These are phyloP conservation scores for Hartigia nigra DNA, from an alignment of 2,888 invertebrate genomes.

Conservation along the genomic window DNA sequence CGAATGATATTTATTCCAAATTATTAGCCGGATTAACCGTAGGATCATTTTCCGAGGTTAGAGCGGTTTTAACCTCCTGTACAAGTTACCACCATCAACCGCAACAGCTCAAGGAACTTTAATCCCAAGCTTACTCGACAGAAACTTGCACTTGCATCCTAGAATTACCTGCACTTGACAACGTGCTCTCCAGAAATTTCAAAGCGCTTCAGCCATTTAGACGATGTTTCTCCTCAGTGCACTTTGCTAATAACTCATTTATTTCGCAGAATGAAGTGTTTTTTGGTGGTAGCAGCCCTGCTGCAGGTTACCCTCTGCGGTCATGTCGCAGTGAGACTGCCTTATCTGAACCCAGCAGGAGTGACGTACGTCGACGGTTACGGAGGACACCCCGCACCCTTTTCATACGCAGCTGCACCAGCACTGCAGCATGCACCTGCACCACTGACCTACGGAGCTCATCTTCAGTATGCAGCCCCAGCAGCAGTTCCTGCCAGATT, in stretches of 20 bases:
- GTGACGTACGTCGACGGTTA: conserved; percentile 66
- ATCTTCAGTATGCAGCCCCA: conserved; percentile 39
- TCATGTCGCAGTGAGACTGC: conserved; percentile 62
- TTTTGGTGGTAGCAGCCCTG: conserved; percentile 53
- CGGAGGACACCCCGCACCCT: conserved; percentile 46
- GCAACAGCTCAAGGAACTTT: not conserved
- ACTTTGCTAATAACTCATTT: not conserved
- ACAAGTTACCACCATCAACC: not conserved
- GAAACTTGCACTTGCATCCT: not conserved
- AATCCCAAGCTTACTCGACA: not conserved
- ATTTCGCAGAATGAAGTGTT: conserved; percentile 53
- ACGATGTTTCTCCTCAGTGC: not conserved
- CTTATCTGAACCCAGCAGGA: conserved; percentile 69
- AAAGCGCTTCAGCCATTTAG: not conserved
- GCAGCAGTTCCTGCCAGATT: conserved; percentile 44
- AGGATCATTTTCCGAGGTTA: not conserved
- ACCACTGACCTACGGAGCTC: conserved; percentile 26
- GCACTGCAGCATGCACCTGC: conserved; percentile 19
- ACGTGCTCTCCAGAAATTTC: not conserved
- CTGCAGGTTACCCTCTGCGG: conserved; percentile 53
- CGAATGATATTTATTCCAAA: not conserved
- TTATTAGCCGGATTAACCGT: not conserved
- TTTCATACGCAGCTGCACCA: conserved; percentile 37
- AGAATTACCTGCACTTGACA: not conserved
- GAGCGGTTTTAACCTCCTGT: not conserved